A percentile compares a stretch with the other conserved stretches of the same genome.
Evolutionary conservation across 92 coral and sea anemone genomes (phyloP).

Genomic region (Blastomussa wellsi): DNA sequence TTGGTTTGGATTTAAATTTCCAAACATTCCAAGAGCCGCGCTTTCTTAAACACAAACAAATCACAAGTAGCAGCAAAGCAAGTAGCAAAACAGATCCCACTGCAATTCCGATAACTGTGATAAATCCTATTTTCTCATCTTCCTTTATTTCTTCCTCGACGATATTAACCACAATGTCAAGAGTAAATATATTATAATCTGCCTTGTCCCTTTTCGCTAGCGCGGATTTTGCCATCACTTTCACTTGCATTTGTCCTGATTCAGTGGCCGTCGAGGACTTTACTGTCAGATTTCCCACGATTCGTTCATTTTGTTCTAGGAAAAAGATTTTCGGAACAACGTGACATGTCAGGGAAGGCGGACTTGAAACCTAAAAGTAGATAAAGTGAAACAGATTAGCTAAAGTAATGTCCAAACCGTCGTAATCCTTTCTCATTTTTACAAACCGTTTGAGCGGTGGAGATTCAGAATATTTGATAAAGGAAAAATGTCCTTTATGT

Average conservation of each 20-base stretch:
- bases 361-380: constrained; percentile 22
- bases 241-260: background rate
- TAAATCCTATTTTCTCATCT: background rate
- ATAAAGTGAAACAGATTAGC: background rate
- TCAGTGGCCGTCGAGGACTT: constrained; percentile 5
- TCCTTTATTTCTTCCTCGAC: constrained; percentile 6
- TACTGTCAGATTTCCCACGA: constrained; percentile 17
- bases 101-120: constrained; percentile 12
- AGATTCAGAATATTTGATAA: too few relatives aligned
- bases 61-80: constrained; percentile 7
- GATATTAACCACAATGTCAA: background rate
- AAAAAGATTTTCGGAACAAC: constrained; percentile 14
- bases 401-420: background rate
- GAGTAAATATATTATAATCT: constrained; percentile 3
- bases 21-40: constrained; percentile 39
- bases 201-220: background rate
- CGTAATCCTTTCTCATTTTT: too few relatives aligned
- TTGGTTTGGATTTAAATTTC: background rate
- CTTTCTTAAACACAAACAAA: constrained; percentile 22
- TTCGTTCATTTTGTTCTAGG: constrained; percentile 5
- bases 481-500: too few relatives aligned
- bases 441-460: too few relatives aligned
- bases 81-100: constrained; percentile 11
- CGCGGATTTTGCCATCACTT: constrained; percentile 2
- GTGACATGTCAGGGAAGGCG: background rate